A percentile compares a stretch with the other conserved stretches of the same genome.
These are phyloP conservation scores for Neoarius graeffei DNA, from an alignment of 2,113 vertebrate genomes.

Conservation along the genomic window DNA sequence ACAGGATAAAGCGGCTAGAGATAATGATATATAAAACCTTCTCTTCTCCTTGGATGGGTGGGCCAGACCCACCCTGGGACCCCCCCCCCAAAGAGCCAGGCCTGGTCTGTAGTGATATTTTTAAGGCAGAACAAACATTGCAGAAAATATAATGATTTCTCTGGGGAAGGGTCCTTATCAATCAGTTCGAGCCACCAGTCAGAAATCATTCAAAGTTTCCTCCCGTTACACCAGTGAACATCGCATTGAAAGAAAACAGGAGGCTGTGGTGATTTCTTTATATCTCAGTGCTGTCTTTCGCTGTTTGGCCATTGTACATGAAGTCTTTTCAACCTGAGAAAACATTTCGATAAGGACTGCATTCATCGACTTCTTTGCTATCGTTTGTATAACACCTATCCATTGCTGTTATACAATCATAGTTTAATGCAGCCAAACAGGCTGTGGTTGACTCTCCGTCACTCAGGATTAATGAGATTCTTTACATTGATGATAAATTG, in stretches of 20 bases:
- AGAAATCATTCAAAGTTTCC: not conserved
- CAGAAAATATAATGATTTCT: not conserved
- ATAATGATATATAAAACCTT: too few species aligned
- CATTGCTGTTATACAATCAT: not conserved
- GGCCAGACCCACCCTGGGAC: too few species aligned
- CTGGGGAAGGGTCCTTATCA: not conserved
- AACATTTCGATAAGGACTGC: not conserved
- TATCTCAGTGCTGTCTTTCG: not conserved
- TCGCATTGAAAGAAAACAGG: not conserved
- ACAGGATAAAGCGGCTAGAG: too few species aligned
- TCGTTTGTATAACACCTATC: conserved; percentile 5
- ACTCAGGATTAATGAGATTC: conserved; percentile 30
- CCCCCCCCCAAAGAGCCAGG: too few species aligned
- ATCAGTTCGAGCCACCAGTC: not conserved
- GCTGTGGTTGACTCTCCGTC: not conserved
- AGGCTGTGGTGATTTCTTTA: not conserved
- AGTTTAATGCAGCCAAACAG: not conserved
- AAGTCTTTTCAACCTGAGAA: conserved; percentile 32
- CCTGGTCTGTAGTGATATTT: not conserved
- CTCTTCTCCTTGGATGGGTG: too few species aligned
- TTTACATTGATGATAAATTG: conserved; percentile 11
- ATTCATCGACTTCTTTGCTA: not conserved
- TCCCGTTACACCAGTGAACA: not conserved
- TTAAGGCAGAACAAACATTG: not conserved
- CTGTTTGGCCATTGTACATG: not conserved